These are phyloP conservation scores for Armadillidium nasatum DNA, from an alignment of 1,140 invertebrate species.

Conservation along the genomic window DNA sequence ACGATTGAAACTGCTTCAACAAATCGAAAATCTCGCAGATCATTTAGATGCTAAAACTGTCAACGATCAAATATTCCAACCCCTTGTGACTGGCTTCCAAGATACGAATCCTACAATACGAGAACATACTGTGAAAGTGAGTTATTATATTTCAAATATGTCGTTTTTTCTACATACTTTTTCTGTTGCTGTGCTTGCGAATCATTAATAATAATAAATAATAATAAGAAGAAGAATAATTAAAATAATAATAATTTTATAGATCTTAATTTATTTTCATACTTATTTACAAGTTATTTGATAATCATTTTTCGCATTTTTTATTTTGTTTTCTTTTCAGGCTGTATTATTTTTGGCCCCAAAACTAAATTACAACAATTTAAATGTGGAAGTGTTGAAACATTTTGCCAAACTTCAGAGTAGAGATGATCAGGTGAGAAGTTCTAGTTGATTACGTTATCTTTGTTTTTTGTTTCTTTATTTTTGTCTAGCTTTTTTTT, in stretches of 20 bases:
- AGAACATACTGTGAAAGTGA: slow-evolving; percentile 78
- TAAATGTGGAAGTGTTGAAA: slow-evolving; percentile 89
- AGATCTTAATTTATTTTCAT: too few species aligned
- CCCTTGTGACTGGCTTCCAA: slow-evolving; percentile 87
- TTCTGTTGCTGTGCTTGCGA: too few species aligned
- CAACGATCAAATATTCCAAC: slow-evolving; percentile 78
- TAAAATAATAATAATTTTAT: too few species aligned
- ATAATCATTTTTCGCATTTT: slow-evolving; percentile 1
- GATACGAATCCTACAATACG: slow-evolving; percentile 94
- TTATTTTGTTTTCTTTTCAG: slow-evolving; percentile 51
- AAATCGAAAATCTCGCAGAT: slow-evolving; percentile 68
- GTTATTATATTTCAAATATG: not conserved
- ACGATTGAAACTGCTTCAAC: slow-evolving; percentile 83
- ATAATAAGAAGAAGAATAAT: too few species aligned
- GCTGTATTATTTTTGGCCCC: slow-evolving; percentile 89
- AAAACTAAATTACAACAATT: slow-evolving; percentile 95
- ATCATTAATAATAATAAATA: too few species aligned
- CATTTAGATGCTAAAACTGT: slow-evolving; percentile 59
- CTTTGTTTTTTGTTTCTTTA: slow-evolving; percentile 21
- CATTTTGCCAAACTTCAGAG: slow-evolving; percentile 93
- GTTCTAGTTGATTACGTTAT: slow-evolving; percentile 22
- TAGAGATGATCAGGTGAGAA: slow-evolving; percentile 78
- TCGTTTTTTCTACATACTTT: too few species aligned
- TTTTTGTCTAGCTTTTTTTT: slow-evolving; percentile 19
- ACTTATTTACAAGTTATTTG: too few species aligned